Percentiles rank a stretch among this genome's conserved stretches.
These are phyloP conservation scores for Nothoprocta pentlandii DNA, from an alignment of 2,113 vertebrate species.

Conservation along the genomic window DNA sequence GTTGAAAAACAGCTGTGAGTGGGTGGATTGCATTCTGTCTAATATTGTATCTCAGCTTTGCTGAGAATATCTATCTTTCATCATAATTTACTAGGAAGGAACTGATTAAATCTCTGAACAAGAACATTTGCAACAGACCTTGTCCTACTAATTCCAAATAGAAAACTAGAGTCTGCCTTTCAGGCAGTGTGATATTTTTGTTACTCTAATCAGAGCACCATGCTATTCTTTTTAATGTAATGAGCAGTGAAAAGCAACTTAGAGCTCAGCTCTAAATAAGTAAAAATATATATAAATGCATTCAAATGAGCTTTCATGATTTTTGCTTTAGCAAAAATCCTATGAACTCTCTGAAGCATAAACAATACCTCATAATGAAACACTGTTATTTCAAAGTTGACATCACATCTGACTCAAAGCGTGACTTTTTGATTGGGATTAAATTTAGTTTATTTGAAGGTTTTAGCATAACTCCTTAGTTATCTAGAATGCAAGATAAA, in stretches of 20 bases:
- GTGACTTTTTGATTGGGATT: constrained; percentile 36
- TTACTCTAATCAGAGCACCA: not conserved
- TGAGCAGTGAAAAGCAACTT: not conserved
- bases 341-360: constrained; percentile 37
- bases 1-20: constrained; percentile 22
- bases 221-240: not conserved
- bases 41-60: not conserved
- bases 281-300: not conserved
- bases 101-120: constrained; percentile 2
- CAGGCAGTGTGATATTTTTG: not conserved
- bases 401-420: constrained; percentile 47
- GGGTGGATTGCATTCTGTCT: not conserved
- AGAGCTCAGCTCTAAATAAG: constrained; percentile 17
- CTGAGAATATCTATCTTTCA: not conserved
- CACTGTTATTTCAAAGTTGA: constrained; percentile 54
- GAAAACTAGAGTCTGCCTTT: not conserved
- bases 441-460: constrained; percentile 57
- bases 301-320: constrained; percentile 1
- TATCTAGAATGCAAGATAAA: constrained; percentile 45
- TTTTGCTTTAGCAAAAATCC: constrained; percentile 47
- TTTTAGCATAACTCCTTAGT: constrained; percentile 45
- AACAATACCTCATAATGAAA: constrained; percentile 49
- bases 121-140: not conserved
- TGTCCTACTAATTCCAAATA: not conserved
- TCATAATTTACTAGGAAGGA: not conserved